Evolutionary conservation across 2,888 invertebrate genomes (phyloP).

Genomic region (Ellobium chinense): DNA sequence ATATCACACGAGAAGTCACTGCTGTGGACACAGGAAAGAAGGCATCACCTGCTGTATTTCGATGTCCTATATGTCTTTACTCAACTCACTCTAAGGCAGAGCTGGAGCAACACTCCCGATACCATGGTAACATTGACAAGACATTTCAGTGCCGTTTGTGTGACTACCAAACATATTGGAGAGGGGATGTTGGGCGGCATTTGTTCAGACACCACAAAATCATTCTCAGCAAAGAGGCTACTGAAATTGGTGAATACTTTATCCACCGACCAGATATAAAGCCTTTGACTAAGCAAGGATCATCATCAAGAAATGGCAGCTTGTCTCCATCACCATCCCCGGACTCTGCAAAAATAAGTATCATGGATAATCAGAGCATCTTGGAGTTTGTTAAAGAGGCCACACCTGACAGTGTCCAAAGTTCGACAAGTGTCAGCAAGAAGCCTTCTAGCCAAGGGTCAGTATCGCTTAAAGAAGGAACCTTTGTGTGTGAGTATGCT

Average conservation of each 20-base stretch:
- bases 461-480: slow-evolving; percentile 39
- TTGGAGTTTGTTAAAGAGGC: background rate
- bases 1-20: slow-evolving; percentile 61
- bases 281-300: slow-evolving; percentile 37
- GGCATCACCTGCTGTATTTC: slow-evolving; percentile 79
- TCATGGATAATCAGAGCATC: background rate
- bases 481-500: slow-evolving; percentile 53
- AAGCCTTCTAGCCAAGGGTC: background rate
- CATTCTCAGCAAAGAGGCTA: slow-evolving; percentile 33
- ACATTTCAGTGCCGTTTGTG: slow-evolving; percentile 80
- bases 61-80: slow-evolving; percentile 84
- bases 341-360: background rate
- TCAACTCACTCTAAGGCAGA: slow-evolving; percentile 79
- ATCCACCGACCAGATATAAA: slow-evolving; percentile 36
- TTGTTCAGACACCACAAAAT: slow-evolving; percentile 74
- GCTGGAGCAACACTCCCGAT: slow-evolving; percentile 79
- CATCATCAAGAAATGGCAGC: background rate
- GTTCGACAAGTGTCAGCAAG: background rate
- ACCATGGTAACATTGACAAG: slow-evolving; percentile 78
- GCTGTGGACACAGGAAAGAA: slow-evolving; percentile 58
- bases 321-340: background rate
- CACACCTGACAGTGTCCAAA: background rate
- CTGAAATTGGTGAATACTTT: slow-evolving; percentile 37
- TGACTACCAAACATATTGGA: slow-evolving; percentile 80
- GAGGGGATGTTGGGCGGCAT: slow-evolving; percentile 80